Base-by-base conservation (phyloP, 2,113 vertebrate species). In the Percopsis transmontana region DNA sequence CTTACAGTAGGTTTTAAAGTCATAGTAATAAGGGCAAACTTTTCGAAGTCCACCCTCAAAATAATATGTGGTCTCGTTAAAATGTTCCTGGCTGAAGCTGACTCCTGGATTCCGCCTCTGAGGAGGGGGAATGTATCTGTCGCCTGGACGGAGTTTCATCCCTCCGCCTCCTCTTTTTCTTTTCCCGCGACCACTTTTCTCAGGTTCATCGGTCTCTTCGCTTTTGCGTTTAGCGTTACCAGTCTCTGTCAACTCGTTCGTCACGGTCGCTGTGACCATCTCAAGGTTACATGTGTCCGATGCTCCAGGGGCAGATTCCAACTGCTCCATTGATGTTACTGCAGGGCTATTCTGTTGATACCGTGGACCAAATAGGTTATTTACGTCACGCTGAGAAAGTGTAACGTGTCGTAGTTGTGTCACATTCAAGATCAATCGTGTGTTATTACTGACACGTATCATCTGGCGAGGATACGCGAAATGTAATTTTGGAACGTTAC, bases 1-100 rank as follows among this genome's bases (percentile, higher is more conserved):
- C 84, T 99, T 99, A 78, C 97, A 99, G 80, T 99, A 98, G 0
- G 95, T 96, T 58, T 85, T 91, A 71, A 98, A 99, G 50, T 99
- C 96, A 76, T 93, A 99, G 71, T 92, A 97, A 83, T 99, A 99
- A 0, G 97, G 96, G 0, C 73, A 77, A 61, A 99, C 97, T 88
- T 98, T 99, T 38, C 97, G 94, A 56, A 99, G 91, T 0, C 96
- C 97, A 0, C 88, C 90, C 72, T 99, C 96, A 66, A 97, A 94
- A 82, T 96, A 99, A 74, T 96, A 98, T 1, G 91, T 91, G 3
- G 96, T 96, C 90, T 99, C 97, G 5, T 86, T 74, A 50, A 98
- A 98, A 55, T 99, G 96, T 40, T 92, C 92, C n/a, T 92, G 86
- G 2, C 88, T 62, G 80, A 99, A 98, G 84, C 97, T 96, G 50